phyloP scores from a whole-genome alignment of 2,113 vertebrate species.

The Emydocephalus ijimae region DNA sequence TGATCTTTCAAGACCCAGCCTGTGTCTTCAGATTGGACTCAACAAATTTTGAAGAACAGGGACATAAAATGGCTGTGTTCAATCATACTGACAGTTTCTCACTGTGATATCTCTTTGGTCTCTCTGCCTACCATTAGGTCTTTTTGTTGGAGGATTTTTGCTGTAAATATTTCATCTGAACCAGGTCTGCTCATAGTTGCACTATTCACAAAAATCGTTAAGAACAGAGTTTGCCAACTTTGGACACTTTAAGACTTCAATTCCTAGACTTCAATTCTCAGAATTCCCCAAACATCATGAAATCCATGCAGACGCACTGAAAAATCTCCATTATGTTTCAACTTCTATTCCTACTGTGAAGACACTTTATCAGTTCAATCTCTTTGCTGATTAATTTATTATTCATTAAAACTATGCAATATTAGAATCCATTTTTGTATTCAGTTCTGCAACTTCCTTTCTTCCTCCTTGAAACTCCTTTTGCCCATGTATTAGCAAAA shows the following conservation, averaged over 20 bases:
- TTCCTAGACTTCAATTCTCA: neutral
- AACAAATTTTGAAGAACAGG: neutral
- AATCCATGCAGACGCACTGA: neutral
- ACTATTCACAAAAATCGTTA: neutral
- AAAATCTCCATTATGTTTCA: neutral
- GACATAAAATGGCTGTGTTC: neutral
- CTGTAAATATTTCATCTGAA: neutral
- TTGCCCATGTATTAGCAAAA: neutral
- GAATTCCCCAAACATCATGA: neutral
- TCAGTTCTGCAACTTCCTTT: neutral
- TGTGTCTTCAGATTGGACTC: neutral
- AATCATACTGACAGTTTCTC: neutral
- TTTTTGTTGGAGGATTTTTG: neutral
- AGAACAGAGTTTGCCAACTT: neutral
- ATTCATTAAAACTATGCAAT: neutral
- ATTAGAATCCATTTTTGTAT: neutral
- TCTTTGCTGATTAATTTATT: neutral
- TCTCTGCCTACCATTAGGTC: neutral
- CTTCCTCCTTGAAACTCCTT: too few relatives aligned
- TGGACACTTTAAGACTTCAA: neutral
- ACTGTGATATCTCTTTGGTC: neutral
- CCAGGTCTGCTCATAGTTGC: neutral
- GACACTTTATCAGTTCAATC: neutral
- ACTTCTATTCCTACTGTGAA: neutral
- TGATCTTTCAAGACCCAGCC: neutral